Base-by-base conservation (phyloP, 2,888 invertebrate species). In the Melanotus villosus region DNA sequence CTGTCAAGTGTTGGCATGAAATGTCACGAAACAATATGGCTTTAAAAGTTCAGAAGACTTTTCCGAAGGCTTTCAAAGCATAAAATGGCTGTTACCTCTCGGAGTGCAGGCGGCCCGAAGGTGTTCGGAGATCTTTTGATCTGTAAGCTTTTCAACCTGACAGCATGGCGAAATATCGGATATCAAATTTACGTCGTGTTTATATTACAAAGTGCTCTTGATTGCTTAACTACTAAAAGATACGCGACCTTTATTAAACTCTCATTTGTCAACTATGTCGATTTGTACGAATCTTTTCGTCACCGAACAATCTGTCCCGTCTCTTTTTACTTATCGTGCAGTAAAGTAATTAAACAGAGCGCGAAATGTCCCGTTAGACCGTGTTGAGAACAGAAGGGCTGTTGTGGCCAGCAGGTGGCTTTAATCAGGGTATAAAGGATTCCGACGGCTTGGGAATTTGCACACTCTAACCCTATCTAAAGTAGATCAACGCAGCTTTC, bases 401-500 rank as follows among this genome's bases (percentile, higher is more conserved):
- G 52, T 58, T 67, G 67, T 59, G 71, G 69, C 69, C 71, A 66
- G 69, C 68, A 69, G 69, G 65, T 67, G 72, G 68, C 70, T 66
- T 69, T 73, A 73, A 73, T 73, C 72, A 72, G 72, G 72, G 70
- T 72, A 73, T 70, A 70, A 69, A 69, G 68, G 72, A 72, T 70
- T 73, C 70, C 68, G 66, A 70, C 68, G 73, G 68, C 67, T 65
- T 69, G 66, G 70, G 75, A 75, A 75, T 75, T 75, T 75, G 75
- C 75, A 75, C 75, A 70, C 68, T 70, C 71, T 67, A 75, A 73
- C 75, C 73, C 66, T 70, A 66, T 72, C 70, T 70, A 75, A 75
- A 75, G 72, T 73, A 75, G 70, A 75, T 75, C 75, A 72, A 62
- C 59, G 70, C 47, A 69, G 74, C 68, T 73, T 72, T 73, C 67